phyloP scores from a whole-genome alignment of 2,113 vertebrate species.

The Erythrocercus mccallii region DNA sequence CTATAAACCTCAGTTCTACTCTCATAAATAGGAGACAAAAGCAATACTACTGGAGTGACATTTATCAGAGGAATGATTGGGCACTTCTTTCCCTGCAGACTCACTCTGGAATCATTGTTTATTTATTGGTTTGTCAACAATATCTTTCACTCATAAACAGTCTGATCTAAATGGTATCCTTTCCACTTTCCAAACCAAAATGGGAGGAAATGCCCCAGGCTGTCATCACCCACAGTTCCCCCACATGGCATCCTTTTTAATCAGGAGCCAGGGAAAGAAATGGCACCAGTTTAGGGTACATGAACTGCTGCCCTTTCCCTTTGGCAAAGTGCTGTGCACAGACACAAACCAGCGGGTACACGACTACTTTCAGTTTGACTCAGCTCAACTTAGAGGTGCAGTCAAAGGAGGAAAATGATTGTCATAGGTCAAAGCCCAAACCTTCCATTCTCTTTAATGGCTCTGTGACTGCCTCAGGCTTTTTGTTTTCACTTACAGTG shows the following conservation, averaged over 20 bases:
- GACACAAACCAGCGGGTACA: neutral
- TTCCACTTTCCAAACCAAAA: neutral
- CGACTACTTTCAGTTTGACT: neutral
- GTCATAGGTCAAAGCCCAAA: constrained; percentile 8
- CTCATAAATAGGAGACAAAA: constrained; percentile 21
- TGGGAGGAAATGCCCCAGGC: neutral
- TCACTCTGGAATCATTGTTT: neutral
- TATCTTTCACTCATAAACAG: neutral
- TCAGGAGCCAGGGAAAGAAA: neutral
- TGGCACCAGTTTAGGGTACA: neutral
- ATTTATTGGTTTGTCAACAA: neutral
- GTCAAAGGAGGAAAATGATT: neutral
- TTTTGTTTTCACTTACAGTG: constrained; percentile 31
- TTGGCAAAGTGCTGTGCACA: neutral
- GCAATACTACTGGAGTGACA: neutral
- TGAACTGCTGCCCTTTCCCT: neutral
- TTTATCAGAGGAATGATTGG: neutral
- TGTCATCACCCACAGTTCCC: neutral
- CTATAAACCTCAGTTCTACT: neutral
- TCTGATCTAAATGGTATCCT: neutral
- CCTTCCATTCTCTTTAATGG: constrained; percentile 3
- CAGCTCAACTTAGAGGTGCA: neutral
- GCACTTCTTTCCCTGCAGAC: neutral
- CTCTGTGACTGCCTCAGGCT: neutral
- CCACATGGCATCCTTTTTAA: neutral